Evolutionary conservation across 1,140 invertebrate species (phyloP), one percentile per base, ranked within the genome.

Genomic region (Cherax destructor): DNA sequence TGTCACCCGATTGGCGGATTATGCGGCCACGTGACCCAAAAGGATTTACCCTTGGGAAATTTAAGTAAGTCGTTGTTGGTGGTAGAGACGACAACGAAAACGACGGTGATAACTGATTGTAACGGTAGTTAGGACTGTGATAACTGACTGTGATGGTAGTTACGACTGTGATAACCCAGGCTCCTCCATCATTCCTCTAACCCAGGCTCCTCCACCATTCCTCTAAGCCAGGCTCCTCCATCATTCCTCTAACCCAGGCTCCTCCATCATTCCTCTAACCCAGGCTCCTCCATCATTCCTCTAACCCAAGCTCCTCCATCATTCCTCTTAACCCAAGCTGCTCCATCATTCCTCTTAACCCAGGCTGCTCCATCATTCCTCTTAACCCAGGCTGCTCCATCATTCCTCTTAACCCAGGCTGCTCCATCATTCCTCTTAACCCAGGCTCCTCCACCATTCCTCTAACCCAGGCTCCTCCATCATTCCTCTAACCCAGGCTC

Each of bases 1-100:
- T 89, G 87, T 81, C 79, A 74, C 65, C 69, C 83, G 87, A 89
- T 89, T 89, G 79, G 87, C 52, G 77, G 87, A 89, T 89, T 89
- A 83, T 69, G 61, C 49, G 24, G 79, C 61, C 87, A 89, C 79
- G 87, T 83, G 87, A 79, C 56, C 79, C 24, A 7, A 41, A 16
- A 6, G 80, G 87, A 89, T 89, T 89, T 89, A 76, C 78, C 16
- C 79, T 41, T 76, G 49, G 79, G 86, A 80, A 88, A 88, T 81
- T 83, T n/a, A 65, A 88, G 49, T 24, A 59, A n/a, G 18, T 13
- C 4, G 78, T 10, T 16, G 30, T 11, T 41, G 30, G 0, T 41
- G 30, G 30, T 41, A 2, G 30, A 41, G 30, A 41, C 30, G 30
- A 41, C 30, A 41, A 41, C 30, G 30, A 41, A 41, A 41, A 41